These are phyloP conservation scores for Dinocampus coccinellae DNA, from an alignment of 2,888 invertebrate species.

Conservation along the genomic window DNA sequence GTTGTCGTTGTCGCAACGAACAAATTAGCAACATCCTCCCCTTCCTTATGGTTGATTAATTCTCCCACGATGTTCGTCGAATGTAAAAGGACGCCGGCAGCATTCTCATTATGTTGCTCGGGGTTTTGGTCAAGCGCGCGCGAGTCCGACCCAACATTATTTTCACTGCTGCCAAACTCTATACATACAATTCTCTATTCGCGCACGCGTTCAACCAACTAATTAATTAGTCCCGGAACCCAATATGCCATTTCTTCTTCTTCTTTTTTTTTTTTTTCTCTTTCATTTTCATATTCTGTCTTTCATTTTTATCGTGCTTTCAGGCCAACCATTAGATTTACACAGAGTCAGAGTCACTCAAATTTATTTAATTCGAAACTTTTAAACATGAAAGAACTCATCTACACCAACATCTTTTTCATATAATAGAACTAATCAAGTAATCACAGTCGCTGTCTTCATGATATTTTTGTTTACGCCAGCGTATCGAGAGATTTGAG, in stretches of 20 bases:
- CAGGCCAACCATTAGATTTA: not conserved
- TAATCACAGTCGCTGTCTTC: not conserved
- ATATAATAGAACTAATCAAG: slow-evolving; percentile 2
- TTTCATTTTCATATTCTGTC: too few relatives aligned
- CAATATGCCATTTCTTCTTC: not conserved
- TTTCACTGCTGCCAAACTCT: not conserved
- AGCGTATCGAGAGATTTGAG: not conserved
- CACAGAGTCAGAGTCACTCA: not conserved
- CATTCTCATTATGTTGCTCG: slow-evolving; percentile 27
- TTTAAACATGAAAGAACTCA: not conserved
- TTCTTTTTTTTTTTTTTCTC: not conserved
- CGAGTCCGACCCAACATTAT: not conserved
- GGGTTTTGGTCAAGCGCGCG: slow-evolving; percentile 1
- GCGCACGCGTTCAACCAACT: slow-evolving; percentile 12
- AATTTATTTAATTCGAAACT: not conserved
- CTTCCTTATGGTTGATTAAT: slow-evolving; percentile 56
- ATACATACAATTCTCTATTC: not conserved
- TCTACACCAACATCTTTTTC: not conserved
- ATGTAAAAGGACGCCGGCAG: slow-evolving; percentile 44
- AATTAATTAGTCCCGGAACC: slow-evolving; percentile 20
- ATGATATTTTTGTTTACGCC: not conserved
- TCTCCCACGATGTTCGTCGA: slow-evolving; percentile 38
- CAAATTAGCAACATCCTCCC: slow-evolving; percentile 57
- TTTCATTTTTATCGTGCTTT: not conserved
- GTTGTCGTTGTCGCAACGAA: slow-evolving; percentile 38